Conservation (phyloP, 2,113 vertebrate genomes). For the Syngnathoides biaculeatus region DNA sequence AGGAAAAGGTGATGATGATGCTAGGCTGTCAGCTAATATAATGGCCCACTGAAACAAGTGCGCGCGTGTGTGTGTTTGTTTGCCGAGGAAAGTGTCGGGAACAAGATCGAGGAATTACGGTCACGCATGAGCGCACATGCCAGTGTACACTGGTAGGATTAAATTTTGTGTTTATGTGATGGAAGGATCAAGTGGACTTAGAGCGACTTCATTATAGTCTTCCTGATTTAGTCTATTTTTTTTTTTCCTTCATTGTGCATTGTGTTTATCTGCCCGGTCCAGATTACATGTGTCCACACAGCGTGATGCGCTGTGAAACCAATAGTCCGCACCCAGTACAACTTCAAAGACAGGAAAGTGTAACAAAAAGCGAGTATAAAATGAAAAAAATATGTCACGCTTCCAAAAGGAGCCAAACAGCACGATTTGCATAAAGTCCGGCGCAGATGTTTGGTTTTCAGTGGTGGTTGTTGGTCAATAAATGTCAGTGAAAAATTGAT, state of each 20-base stretch:
- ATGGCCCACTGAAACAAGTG: neutral
- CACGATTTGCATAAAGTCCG: no score
- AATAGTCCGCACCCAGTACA: conserved; percentile 19
- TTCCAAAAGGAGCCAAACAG: conserved; percentile 12
- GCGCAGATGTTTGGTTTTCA: neutral
- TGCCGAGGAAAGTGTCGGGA: neutral
- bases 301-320: conserved; percentile 33
- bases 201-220: conserved; percentile 17
- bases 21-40: neutral
- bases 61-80: no score
- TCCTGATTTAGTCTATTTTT: conserved; percentile 21
- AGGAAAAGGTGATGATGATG: no score
- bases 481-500: neutral
- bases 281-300: conserved; percentile 38
- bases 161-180: conserved; percentile 9
- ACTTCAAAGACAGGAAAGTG: conserved; percentile 49
- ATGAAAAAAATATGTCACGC: conserved; percentile 21
- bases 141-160: neutral
- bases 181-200: conserved; percentile 9
- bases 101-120: neutral
- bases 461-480: neutral
- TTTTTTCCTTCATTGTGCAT: conserved; percentile 9
- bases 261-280: conserved; percentile 36
- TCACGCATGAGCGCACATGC: neutral
- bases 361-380: conserved; percentile 8